Evolutionary conservation across 2,113 vertebrate species (phyloP).

Genomic region (Polypterus bichir): DNA sequence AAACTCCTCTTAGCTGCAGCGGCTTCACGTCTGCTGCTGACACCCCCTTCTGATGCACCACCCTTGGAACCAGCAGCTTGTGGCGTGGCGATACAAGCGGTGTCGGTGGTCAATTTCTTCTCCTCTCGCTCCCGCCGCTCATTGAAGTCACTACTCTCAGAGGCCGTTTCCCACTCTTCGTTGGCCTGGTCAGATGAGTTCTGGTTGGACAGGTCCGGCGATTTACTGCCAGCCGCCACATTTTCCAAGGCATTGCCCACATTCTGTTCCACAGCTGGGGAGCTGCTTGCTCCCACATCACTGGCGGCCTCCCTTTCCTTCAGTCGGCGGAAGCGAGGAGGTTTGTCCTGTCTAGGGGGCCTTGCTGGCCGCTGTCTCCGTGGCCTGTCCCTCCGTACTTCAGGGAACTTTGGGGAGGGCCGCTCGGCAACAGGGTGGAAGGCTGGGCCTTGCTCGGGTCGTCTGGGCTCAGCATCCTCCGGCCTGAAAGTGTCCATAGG

Average conservation of each 20-base stretch:
- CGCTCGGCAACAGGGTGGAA: conserved; percentile 53
- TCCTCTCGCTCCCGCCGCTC: conserved; percentile 89
- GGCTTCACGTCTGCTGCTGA: conserved; percentile 59
- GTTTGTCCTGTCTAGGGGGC: conserved; percentile 92
- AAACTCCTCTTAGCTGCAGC: conserved; percentile 80
- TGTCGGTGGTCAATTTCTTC: conserved; percentile 62
- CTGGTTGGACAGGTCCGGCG: conserved; percentile 92
- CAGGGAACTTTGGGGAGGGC: conserved; percentile 60
- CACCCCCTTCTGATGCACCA: conserved; percentile 47
- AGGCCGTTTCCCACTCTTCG: conserved; percentile 97
- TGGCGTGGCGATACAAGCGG: conserved; percentile 32
- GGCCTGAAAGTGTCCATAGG: conserved; percentile 65
- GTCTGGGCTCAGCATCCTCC: conserved; percentile 46
- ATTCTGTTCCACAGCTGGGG: conserved; percentile 21
- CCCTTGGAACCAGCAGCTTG: conserved; percentile 20
- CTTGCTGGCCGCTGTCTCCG: conserved; percentile 80
- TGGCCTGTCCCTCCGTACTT: conserved; percentile 71
- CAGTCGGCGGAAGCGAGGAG: conserved; percentile 81
- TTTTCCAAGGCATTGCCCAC: conserved; percentile 36
- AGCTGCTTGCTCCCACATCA: conserved; percentile 34
- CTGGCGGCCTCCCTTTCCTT: conserved; percentile 75
- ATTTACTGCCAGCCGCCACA: conserved; percentile 71
- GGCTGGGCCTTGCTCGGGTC: conserved; percentile 12
- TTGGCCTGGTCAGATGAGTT: conserved; percentile 98
- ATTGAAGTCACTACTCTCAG: conserved; percentile 96